These are phyloP conservation scores for Nothobranchius furzeri DNA, from an alignment of 2,113 vertebrate species.

Conservation along the genomic window DNA sequence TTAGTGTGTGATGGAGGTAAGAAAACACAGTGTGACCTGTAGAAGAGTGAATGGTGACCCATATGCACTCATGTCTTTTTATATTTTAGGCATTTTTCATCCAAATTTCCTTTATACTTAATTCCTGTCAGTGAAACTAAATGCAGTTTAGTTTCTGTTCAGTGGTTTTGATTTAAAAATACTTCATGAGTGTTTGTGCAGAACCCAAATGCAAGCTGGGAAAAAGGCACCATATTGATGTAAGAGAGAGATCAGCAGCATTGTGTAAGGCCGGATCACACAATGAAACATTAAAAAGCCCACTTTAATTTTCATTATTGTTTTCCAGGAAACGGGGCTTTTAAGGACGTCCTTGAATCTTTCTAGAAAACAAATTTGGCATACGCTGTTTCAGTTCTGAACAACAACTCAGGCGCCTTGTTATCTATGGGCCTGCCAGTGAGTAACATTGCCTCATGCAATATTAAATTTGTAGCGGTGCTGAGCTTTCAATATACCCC, in stretches of 20 bases:
- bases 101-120: neutral
- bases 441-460: conserved; percentile 16
- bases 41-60: conserved; percentile 5
- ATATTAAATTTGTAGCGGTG: conserved; percentile 27
- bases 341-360: conserved; percentile 6
- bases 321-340: neutral
- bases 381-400: conserved; percentile 3
- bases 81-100: neutral
- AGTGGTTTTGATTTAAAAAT: conserved; percentile 22
- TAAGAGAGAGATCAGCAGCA: conserved; percentile 16
- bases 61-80: conserved; percentile 1
- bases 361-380: conserved; percentile 5
- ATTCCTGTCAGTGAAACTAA: neutral
- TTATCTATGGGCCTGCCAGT: conserved; percentile 15
- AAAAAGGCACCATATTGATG: conserved; percentile 3
- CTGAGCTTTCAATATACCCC: conserved; percentile 21
- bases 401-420: neutral
- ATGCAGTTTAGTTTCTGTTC: conserved; percentile 10
- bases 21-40: neutral
- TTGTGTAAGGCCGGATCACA: conserved; percentile 4
- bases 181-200: conserved; percentile 1
- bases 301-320: neutral
- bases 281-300: neutral
- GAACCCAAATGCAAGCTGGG: conserved; percentile 9
- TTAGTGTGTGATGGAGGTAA: conserved; percentile 31